phyloP scores from a whole-genome alignment of 23 tunicate species.

The Diplosoma virens region DNA sequence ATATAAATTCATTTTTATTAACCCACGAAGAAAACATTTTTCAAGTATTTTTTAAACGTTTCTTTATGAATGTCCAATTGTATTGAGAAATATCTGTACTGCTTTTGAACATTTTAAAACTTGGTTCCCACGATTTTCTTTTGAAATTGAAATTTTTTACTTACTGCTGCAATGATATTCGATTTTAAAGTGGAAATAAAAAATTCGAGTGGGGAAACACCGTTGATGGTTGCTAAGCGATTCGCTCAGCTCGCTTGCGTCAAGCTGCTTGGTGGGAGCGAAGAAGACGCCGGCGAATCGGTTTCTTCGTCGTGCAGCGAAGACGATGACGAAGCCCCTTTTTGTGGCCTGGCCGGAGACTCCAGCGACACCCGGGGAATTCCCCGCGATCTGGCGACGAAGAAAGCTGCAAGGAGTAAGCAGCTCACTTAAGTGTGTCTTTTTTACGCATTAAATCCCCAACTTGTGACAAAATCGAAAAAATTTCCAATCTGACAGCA shows the following conservation, averaged over 20 bases:
- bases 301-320: slow-evolving; percentile 17
- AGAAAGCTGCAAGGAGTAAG: slow-evolving; percentile 71
- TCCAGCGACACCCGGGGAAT: slow-evolving; percentile 65
- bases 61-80: too few species aligned
- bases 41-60: too few species aligned
- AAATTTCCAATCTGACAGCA: too few species aligned
- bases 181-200: slow-evolving; percentile 74
- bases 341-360: slow-evolving; percentile 70
- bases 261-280: slow-evolving; percentile 77
- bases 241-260: slow-evolving; percentile 87
- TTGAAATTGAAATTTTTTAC: too few species aligned
- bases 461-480: not conserved
- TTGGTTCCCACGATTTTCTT: too few species aligned
- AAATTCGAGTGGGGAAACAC: slow-evolving; percentile 77
- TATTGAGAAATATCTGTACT: too few species aligned
- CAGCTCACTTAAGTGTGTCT: not conserved
- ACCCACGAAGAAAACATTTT: too few species aligned
- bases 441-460: not conserved
- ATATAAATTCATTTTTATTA: too few species aligned
- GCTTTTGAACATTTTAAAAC: too few species aligned
- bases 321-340: slow-evolving; percentile 60
- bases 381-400: slow-evolving; percentile 31
- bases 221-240: slow-evolving; percentile 77
- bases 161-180: too few species aligned
- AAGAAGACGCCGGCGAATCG: slow-evolving; percentile 36